Conservation (phyloP, 2,888 invertebrate genomes). For the Microplitis deprimator region DNA sequence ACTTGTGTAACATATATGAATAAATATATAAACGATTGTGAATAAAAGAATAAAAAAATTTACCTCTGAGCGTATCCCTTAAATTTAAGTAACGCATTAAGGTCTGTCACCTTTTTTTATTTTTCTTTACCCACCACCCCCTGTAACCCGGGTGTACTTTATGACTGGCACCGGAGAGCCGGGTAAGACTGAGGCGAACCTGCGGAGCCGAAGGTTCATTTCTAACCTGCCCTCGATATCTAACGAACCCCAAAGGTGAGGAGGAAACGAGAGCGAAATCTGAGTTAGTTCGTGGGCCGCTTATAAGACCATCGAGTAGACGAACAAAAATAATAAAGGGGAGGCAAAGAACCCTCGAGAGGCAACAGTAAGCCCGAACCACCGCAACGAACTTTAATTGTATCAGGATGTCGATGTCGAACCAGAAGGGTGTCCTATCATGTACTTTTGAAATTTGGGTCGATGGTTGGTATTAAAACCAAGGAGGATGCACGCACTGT, state of each 20-base stretch:
- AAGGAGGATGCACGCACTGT: constrained; percentile 64
- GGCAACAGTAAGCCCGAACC: constrained; percentile 48
- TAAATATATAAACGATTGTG: constrained; percentile 37
- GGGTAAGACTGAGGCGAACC: too few species aligned
- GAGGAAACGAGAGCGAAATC: not conserved
- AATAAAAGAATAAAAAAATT: constrained; percentile 50
- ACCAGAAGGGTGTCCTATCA: constrained; percentile 51
- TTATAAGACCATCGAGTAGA: not conserved
- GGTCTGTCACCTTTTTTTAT: constrained; percentile 41
- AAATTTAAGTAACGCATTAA: constrained; percentile 37
- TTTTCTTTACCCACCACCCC: constrained; percentile 28
- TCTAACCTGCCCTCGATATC: constrained; percentile 56
- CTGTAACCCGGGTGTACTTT: constrained; percentile 33
- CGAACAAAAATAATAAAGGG: constrained; percentile 39
- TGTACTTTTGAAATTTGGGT: constrained; percentile 62
- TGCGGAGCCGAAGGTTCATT: constrained; percentile 19
- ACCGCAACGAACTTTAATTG: constrained; percentile 70
- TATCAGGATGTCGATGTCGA: constrained; percentile 54
- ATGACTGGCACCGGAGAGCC: constrained; percentile 30
- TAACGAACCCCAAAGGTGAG: constrained; percentile 49
- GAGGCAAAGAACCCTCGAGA: constrained; percentile 16
- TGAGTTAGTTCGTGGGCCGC: not conserved
- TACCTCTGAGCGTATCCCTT: constrained; percentile 41
- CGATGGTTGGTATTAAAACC: constrained; percentile 40
- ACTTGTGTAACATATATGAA: constrained; percentile 9